Evolutionary conservation across 2,113 vertebrate genomes (phyloP), one percentile per base, ranked within the genome.

Genomic region (Triplophysa rosa): DNA sequence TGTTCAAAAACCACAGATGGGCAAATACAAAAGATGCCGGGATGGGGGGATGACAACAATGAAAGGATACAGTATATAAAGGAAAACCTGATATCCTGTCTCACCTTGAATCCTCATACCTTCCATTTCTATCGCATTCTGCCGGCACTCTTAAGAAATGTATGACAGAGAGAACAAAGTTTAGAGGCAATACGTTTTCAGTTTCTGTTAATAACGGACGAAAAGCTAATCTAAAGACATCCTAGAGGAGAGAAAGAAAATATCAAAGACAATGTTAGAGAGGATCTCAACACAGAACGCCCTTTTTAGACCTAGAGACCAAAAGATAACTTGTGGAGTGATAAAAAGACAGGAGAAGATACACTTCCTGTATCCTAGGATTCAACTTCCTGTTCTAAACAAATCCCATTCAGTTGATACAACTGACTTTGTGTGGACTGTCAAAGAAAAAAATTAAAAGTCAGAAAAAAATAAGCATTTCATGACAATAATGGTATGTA

Each of bases 91-190:
- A 62, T 10, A 47, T 79, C 77, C 45, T 21, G 40, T 68, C 96
- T 99, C 97, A 99, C 97, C 97, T 98, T 94, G 97, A 98, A 92
- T 96, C 96, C 95, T 98, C 96, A 95, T 93, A 95, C 96, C 96
- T 95, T 94, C 96, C 96, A 94, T 96, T 98, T 95, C 96, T 95
- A 91, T 98, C 97, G 95, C 95, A 96, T 91, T 98, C 97, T 91
- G 95, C 94, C 81, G 97, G 97, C 92, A 96, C 95, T 95, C 97
- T 95, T 80, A 54, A 83, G 42, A 59, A 68, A 85, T 17, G 88
- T 91, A 90, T 88, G 52, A 62, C 70, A 52, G 69, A 77, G 42
- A 77, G 64, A 47, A 74, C 65, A 77, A 5, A 40, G 79, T 64
- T 78, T 75, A 80, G 58, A 52, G 33, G 23, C 17, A 58, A 65